Percentiles rank a stretch among this genome's conserved stretches.
phyloP scores from a whole-genome alignment of 2,888 invertebrate genomes.

The Resseliella maxima region DNA sequence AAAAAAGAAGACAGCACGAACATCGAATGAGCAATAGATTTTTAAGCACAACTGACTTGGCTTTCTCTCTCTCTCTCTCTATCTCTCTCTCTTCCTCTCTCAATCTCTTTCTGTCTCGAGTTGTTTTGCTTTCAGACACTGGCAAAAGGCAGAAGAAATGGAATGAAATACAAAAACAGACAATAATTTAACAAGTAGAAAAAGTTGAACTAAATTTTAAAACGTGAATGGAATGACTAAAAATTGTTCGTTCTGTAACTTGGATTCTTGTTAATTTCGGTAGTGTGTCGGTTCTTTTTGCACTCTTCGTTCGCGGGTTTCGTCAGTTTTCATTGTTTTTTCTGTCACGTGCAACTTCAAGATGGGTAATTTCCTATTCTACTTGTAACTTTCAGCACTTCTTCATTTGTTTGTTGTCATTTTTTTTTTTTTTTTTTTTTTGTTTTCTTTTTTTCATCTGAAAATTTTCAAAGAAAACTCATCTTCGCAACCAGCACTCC shows the following conservation, averaged over 20 bases:
- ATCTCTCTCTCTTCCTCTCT: no score
- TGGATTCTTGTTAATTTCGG: slow-evolving; percentile 53
- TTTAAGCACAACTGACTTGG: neutral
- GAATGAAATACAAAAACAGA: slow-evolving; percentile 52
- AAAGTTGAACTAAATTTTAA: slow-evolving; percentile 24
- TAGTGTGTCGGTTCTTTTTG: slow-evolving; percentile 6
- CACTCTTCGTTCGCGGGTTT: neutral
- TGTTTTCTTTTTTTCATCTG: neutral
- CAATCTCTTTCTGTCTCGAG: no score
- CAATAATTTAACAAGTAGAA: slow-evolving; percentile 55
- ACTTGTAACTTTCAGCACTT: slow-evolving; percentile 48
- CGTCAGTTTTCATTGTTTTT: slow-evolving; percentile 39
- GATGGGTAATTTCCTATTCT: slow-evolving; percentile 45
- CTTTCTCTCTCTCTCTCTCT: neutral
- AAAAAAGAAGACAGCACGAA: slow-evolving; percentile 14
- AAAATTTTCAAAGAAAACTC: neutral
- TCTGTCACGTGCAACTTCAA: slow-evolving; percentile 53
- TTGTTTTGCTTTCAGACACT: no score
- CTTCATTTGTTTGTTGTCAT: slow-evolving; percentile 31
- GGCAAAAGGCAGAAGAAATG: neutral
- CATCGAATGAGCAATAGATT: slow-evolving; percentile 49
- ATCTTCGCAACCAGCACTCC: neutral
- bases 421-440: neutral
- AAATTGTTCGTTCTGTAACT: slow-evolving; percentile 1
- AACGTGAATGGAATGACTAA: slow-evolving; percentile 52